phyloP scores from a whole-genome alignment of 2,113 vertebrate genomes.

The Pogonocichla stellata region DNA sequence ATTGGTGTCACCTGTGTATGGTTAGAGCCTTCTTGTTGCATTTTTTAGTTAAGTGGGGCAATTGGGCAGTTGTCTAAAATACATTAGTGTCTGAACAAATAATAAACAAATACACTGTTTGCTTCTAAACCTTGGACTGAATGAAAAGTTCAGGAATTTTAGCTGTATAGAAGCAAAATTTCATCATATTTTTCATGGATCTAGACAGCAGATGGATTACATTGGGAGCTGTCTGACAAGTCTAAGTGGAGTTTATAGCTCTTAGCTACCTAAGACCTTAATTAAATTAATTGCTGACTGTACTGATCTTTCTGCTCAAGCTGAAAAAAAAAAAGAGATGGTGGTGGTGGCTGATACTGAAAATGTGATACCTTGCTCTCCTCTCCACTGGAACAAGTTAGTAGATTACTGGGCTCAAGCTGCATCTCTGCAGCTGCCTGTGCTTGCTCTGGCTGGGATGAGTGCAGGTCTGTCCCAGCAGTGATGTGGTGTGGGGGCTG shows the following conservation, averaged over 20 bases:
- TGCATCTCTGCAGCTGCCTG: accelerated
- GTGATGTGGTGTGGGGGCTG: background rate
- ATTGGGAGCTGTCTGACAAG: background rate
- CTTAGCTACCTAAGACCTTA: background rate
- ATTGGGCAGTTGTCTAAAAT: background rate
- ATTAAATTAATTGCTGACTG: background rate
- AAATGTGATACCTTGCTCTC: background rate
- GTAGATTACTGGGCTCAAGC: background rate
- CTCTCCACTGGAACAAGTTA: background rate
- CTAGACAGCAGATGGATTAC: background rate
- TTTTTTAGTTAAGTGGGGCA: background rate
- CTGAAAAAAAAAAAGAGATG: background rate
- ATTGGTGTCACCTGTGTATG: background rate
- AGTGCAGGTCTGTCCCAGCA: accelerated
- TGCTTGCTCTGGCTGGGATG: background rate
- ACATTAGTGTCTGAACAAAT: background rate
- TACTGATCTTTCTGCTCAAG: background rate
- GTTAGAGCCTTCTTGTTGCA: background rate
- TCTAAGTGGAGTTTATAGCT: background rate
- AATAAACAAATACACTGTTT: background rate
- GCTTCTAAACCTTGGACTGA: background rate
- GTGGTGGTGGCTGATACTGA: background rate
- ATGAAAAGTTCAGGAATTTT: background rate
- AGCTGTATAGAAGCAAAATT: background rate
- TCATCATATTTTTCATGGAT: background rate